Conservation (phyloP, 2,113 vertebrate genomes). For the Okapia johnstoni region DNA sequence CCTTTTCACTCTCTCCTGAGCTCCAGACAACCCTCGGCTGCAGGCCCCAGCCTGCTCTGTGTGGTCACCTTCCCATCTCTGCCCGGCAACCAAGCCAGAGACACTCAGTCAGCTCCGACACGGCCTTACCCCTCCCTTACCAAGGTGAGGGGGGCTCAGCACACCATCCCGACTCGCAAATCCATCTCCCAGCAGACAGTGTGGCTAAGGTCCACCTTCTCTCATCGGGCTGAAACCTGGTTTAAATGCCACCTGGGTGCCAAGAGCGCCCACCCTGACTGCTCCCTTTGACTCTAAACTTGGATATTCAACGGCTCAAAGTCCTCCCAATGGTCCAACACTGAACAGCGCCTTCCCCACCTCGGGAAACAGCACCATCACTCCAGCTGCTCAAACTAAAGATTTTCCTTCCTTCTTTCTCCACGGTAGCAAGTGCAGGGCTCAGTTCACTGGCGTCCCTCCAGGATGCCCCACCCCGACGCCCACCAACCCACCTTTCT, state of each 20-base stretch:
- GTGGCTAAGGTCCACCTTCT: background rate
- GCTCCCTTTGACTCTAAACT: background rate
- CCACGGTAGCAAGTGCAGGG: background rate
- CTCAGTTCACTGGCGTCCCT: background rate
- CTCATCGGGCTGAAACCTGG: background rate
- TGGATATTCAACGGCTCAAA: no score
- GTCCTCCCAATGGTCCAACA: background rate
- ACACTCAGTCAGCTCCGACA: fast-evolving
- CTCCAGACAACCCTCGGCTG: background rate
- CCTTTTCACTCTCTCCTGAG: background rate
- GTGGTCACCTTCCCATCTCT: background rate
- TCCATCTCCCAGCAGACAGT: background rate
- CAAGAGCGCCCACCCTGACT: background rate
- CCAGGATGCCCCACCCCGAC: fast-evolving
- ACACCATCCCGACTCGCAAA: background rate
- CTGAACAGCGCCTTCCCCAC: fast-evolving
- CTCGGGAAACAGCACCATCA: fast-evolving
- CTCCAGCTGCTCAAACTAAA: background rate
- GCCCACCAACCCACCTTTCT: background rate
- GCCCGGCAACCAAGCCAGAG: background rate
- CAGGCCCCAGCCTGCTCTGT: background rate
- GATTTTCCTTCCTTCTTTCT: background rate
- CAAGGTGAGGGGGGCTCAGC: fast-evolving
- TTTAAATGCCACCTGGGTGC: background rate
- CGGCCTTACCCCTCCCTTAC: no score